phyloP scores from a whole-genome alignment of 2,888 invertebrate species.

The Serrognathus titanus region DNA sequence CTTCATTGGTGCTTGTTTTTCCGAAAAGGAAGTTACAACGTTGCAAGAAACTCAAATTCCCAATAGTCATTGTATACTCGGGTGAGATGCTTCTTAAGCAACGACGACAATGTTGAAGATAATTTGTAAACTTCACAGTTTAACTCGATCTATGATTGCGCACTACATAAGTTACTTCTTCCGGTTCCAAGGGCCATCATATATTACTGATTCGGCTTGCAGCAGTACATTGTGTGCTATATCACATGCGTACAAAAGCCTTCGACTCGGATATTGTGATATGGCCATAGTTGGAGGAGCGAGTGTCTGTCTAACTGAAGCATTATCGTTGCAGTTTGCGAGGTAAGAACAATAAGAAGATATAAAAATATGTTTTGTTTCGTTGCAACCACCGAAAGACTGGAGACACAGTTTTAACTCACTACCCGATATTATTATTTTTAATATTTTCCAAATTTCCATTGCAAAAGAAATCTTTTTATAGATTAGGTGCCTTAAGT shows the following conservation, averaged over 20 bases:
- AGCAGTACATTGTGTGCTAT: conserved; percentile 89
- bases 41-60: conserved; percentile 47
- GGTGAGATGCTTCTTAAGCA: conserved; percentile 43
- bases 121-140: background rate
- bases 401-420: too few relatives aligned
- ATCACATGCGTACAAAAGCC: conserved; percentile 74
- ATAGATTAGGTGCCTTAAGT: conserved; percentile 71
- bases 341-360: conserved; percentile 49
- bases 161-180: conserved; percentile 87
- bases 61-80: conserved; percentile 51
- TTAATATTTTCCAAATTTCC: background rate
- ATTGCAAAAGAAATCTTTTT: background rate
- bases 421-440: background rate
- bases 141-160: conserved; percentile 83
- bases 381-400: too few relatives aligned
- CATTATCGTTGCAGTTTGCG: conserved; percentile 85
- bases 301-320: conserved; percentile 64
- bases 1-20: conserved; percentile 72
- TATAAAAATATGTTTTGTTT: background rate
- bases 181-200: conserved; percentile 85
- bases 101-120: background rate
- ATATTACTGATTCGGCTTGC: conserved; percentile 88
- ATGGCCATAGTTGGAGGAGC: conserved; percentile 86
- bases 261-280: conserved; percentile 80
- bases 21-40: conserved; percentile 65